Conservation (phyloP, 2,888 invertebrate genomes). For the Tyria jacobaeae region DNA sequence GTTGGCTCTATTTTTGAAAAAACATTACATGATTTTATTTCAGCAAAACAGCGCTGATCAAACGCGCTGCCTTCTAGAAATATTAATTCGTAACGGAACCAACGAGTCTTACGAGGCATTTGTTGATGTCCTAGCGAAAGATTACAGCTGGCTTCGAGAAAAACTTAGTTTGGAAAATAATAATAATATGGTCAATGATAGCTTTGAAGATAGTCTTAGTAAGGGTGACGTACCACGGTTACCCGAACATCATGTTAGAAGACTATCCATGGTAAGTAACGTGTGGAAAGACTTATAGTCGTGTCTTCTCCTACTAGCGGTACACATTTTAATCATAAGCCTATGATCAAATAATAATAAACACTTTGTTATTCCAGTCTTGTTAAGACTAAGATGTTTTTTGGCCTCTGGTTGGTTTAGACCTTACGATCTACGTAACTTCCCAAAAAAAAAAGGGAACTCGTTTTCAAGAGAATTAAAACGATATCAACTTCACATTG, state of each 20-base stretch:
- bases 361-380: too few species aligned
- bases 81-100: constrained; percentile 71
- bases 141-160: constrained; percentile 87
- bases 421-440: too few species aligned
- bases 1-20: background rate
- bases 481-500: too few species aligned
- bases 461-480: background rate
- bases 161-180: constrained; percentile 73
- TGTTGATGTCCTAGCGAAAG: constrained; percentile 82
- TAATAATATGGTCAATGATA: constrained; percentile 69
- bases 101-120: constrained; percentile 84
- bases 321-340: too few species aligned
- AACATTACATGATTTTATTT: constrained; percentile 37
- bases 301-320: too few species aligned
- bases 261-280: constrained; percentile 79
- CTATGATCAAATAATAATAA: too few species aligned
- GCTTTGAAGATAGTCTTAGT: constrained; percentile 82
- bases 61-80: constrained; percentile 72
- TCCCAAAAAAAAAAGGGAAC: too few species aligned
- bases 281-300: too few species aligned
- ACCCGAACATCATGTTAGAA: constrained; percentile 84
- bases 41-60: constrained; percentile 74
- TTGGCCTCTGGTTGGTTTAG: too few species aligned
- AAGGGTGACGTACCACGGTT: constrained; percentile 86
- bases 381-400: too few species aligned